Base-by-base conservation (phyloP, 2,888 invertebrate species). In the Sycophila texana region DNA sequence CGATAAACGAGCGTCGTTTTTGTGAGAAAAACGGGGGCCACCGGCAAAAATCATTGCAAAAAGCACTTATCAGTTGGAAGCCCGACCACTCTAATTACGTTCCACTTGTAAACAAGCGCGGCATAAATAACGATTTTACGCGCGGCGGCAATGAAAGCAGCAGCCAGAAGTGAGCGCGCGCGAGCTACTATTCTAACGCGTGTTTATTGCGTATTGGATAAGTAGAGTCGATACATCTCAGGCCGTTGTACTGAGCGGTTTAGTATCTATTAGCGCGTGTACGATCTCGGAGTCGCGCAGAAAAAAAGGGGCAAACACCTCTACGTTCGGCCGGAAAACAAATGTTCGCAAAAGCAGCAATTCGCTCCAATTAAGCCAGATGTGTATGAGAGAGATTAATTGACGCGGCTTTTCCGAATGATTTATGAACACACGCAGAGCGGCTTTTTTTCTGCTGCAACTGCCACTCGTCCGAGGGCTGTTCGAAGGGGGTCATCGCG, bases 361-460 rank as follows among this genome's bases (percentile, higher is more conserved):
- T 26, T 65, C 22, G 18, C 57, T 66, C 66, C 47, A 57, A 49
- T 66, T 47, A 74, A 74, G 66, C 39, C 66, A 74, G 66, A 55
- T 66, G 49, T 39, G 39, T 39, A 39, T n/a, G 22, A 57, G 66
- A 49, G 57, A 66, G 65, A 65, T 74, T 67, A 67, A 74, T 74
- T 66, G 66, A 18, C 13, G 49, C 5, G 10, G 47, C 57, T 55
- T 49, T 74, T 57, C 49, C 14, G 22, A 0, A 10, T 61, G 30
- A 61, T 22, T 26, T 47, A 26, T 55, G 4, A 22, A 39, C 7
- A 58, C 47, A 58, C 63, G 20, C n/a, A n/a, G 47, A 1, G 1
- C 39, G 73, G 55, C 20, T 47, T 73, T 73, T 65, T 65, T 58
- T 73, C 22, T 14, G 10, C 39, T 39, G 39, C 39, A 1, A 39